Evolutionary conservation across 1,140 invertebrate genomes (phyloP).

Genomic region (Drosophila mauritiana): DNA sequence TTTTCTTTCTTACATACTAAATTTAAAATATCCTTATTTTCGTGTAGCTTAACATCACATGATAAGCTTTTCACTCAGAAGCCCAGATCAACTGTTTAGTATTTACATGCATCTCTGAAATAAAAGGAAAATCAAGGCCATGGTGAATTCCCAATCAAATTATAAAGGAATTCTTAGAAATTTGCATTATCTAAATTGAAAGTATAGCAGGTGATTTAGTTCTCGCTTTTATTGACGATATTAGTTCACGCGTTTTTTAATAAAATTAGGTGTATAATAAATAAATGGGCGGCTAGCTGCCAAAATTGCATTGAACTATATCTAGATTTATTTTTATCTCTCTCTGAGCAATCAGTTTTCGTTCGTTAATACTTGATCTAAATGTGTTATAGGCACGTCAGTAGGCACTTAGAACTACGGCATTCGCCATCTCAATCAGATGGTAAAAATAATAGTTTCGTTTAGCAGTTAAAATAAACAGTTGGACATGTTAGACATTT

Average conservation of each 20-base stretch:
- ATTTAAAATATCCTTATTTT: too few relatives aligned
- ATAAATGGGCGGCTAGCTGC: conserved; percentile 60
- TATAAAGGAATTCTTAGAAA: background rate
- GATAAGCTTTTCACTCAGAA: background rate
- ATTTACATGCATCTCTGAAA: background rate
- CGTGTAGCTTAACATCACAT: too few relatives aligned
- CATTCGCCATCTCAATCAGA: conserved; percentile 6
- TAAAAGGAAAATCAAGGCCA: background rate
- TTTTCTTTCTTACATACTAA: too few relatives aligned
- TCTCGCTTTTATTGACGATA: conserved; percentile 53
- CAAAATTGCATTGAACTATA: conserved; percentile 72
- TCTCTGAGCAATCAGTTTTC: conserved; percentile 30
- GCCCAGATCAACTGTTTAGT: background rate
- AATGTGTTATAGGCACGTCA: conserved; percentile 39
- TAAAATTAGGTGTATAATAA: conserved; percentile 67
- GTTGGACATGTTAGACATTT: conserved; percentile 58
- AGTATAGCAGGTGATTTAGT: background rate
- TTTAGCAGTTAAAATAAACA: conserved; percentile 35
- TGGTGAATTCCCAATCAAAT: background rate
- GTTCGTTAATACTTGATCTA: conserved; percentile 57
- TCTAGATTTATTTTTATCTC: conserved; percentile 37
- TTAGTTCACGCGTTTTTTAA: conserved; percentile 33
- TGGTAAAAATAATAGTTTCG: conserved; percentile 18
- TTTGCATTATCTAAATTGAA: background rate
- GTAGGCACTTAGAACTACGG: conserved; percentile 50